These are phyloP conservation scores for Turritopsis dohrnii DNA, from an alignment of 30 jellyfish, hydroid and myxozoan genomes.

Conservation along the genomic window DNA sequence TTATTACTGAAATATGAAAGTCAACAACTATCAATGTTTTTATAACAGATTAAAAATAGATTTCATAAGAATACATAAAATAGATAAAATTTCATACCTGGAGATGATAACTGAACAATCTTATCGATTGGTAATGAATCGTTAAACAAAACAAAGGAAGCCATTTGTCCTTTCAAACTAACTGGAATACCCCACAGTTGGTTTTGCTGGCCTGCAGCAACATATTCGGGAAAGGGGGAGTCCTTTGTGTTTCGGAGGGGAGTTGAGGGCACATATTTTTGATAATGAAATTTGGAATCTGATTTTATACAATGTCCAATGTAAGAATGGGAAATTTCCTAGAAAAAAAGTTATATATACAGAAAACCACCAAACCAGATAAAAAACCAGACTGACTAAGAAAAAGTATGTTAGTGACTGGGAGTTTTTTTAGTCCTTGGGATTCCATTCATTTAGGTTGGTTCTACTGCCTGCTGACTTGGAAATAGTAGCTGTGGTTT, in stretches of 20 bases:
- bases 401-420: neutral
- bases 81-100: no score
- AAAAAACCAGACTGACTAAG: neutral
- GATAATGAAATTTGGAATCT: constrained; percentile 57
- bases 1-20: no score
- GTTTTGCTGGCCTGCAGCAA: constrained; percentile 78
- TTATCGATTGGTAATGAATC: constrained; percentile 44
- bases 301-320: constrained; percentile 57
- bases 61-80: no score
- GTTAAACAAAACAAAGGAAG: constrained; percentile 58
- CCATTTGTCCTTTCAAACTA: constrained; percentile 67
- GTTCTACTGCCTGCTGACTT: no score
- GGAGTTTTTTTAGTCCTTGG: no score
- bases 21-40: no score
- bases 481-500: no score
- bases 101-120: constrained; percentile 27
- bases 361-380: neutral
- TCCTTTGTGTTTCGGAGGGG: constrained; percentile 8
- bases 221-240: constrained; percentile 49
- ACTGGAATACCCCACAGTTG: constrained; percentile 65
- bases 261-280: constrained; percentile 49
- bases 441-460: no score
- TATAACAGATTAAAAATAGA: no score
- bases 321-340: constrained; percentile 53
- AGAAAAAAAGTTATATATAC: neutral